Conservation (phyloP, 1,140 invertebrate species). For the Formica selysi region DNA sequence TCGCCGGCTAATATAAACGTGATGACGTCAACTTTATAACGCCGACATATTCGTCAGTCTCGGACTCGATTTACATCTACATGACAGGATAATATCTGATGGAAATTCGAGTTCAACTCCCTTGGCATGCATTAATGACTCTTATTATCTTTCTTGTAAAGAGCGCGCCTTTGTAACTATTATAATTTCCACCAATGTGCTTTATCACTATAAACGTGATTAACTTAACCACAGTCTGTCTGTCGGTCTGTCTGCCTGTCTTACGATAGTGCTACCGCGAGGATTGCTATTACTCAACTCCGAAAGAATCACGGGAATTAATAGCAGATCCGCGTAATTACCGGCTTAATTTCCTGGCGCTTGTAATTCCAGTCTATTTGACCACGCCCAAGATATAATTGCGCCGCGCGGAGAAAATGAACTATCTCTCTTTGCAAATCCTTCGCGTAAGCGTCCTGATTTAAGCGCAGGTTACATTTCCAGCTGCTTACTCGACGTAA, state of each 20-base stretch:
- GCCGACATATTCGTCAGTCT: neutral
- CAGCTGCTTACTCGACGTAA: neutral
- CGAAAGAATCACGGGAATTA: conserved; percentile 56
- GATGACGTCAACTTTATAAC: conserved; percentile 2
- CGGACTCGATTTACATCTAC: neutral
- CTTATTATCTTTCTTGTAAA: neutral
- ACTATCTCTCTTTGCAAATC: conserved; percentile 5
- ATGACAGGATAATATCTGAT: neutral
- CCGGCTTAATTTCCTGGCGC: conserved; percentile 53
- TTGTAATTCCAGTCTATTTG: conserved; percentile 54
- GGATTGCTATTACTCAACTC: conserved; percentile 38
- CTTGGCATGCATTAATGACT: neutral
- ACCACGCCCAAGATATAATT: conserved; percentile 37
- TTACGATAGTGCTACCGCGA: neutral
- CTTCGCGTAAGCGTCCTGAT: neutral
- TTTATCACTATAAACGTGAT: conserved; percentile 4
- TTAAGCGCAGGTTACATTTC: neutral
- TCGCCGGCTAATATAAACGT: conserved; percentile 11
- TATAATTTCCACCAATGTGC: conserved; percentile 20
- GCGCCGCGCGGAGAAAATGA: conserved; percentile 17
- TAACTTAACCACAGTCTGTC: conserved; percentile 1
- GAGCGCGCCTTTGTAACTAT: neutral
- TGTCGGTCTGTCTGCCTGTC: neutral
- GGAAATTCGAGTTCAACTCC: neutral
- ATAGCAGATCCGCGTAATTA: conserved; percentile 53